A percentile compares a stretch with the other conserved stretches of the same genome.
These are phyloP conservation scores for Lasioglossum zephyrum DNA, from an alignment of 2,888 invertebrate species.

Conservation along the genomic window DNA sequence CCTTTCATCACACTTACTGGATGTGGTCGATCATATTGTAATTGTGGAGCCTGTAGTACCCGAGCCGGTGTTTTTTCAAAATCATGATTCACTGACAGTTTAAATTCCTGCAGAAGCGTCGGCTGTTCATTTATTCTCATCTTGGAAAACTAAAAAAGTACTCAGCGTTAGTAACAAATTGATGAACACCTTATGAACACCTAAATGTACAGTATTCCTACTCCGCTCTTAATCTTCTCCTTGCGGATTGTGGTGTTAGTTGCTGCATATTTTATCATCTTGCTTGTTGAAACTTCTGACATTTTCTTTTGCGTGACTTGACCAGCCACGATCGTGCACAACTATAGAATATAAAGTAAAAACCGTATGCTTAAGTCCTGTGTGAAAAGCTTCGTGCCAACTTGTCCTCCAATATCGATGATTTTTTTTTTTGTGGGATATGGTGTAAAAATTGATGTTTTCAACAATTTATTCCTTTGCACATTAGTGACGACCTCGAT, in stretches of 20 bases:
- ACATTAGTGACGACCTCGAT: neutral
- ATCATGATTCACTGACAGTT: constrained; percentile 89
- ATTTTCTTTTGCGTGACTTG: constrained; percentile 92
- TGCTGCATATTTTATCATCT: constrained; percentile 95
- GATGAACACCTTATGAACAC: neutral
- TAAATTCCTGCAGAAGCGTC: constrained; percentile 90
- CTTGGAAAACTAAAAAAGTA: constrained; percentile 69
- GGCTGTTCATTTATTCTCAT: constrained; percentile 83
- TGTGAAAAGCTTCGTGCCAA: neutral
- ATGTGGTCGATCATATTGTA: constrained; percentile 86
- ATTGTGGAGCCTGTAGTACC: constrained; percentile 90
- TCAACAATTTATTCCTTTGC: neutral
- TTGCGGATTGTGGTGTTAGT: constrained; percentile 91
- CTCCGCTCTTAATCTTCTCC: constrained; percentile 91
- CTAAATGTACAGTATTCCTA: constrained; percentile 80
- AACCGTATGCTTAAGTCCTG: neutral
- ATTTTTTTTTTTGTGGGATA: neutral
- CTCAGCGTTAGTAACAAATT: constrained; percentile 4
- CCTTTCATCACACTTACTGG: constrained; percentile 81
- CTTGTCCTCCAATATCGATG: neutral
- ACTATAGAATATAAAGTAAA: constrained; percentile 56
- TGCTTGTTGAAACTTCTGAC: constrained; percentile 92
- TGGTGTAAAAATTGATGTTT: neutral
- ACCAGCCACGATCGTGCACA: constrained; percentile 88
- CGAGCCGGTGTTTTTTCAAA: constrained; percentile 93